Evolutionary conservation across 2,113 vertebrate genomes (phyloP).

Genomic region (Trachemys scripta): DNA sequence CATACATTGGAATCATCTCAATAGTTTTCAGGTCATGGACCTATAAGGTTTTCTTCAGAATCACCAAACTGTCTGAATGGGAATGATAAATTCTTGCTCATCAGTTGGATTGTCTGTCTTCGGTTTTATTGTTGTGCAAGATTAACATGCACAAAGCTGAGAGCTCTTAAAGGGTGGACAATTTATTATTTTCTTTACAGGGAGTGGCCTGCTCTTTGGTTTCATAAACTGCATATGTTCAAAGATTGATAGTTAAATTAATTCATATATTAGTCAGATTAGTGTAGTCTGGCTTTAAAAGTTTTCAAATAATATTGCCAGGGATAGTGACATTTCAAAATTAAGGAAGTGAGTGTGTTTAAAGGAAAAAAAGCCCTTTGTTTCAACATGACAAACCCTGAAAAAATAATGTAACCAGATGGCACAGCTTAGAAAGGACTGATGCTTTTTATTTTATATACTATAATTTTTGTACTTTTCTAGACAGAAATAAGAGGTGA

Average conservation of each 20-base stretch:
- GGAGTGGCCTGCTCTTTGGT: conserved; percentile 41
- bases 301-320: neutral
- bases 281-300: neutral
- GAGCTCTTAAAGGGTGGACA: neutral
- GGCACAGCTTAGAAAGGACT: neutral
- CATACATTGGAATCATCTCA: neutral
- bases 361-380: neutral
- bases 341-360: neutral
- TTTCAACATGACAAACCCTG: neutral
- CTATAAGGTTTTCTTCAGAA: neutral
- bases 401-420: neutral
- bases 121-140: conserved; percentile 58
- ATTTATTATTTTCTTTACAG: conserved; percentile 36
- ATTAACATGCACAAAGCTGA: neutral
- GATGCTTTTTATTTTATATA: neutral
- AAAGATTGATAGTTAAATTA: neutral
- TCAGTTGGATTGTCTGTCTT: conserved; percentile 37
- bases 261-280: neutral
- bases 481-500: neutral
- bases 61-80: neutral
- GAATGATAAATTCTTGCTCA: conserved; percentile 63
- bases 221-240: conserved; percentile 2
- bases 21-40: rapidly evolving
- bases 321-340: neutral
- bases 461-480: neutral